phyloP scores from a whole-genome alignment of 2,888 invertebrate genomes.

The Pyrrhia umbra region DNA sequence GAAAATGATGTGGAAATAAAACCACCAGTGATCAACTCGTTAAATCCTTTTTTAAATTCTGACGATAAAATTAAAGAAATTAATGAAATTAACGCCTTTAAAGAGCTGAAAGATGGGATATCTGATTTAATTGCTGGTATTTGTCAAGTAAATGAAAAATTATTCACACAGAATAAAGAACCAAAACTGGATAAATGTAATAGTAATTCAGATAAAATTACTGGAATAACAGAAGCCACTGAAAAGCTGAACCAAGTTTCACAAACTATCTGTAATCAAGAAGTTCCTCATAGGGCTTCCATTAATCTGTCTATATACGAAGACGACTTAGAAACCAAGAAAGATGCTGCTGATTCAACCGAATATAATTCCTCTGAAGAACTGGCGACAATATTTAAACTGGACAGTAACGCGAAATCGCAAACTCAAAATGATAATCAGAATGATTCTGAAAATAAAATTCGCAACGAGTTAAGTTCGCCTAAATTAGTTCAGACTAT shows the following conservation, averaged over 20 bases:
- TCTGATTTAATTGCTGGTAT: constrained; percentile 88
- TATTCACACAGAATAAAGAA: constrained; percentile 76
- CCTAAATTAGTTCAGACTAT: constrained; percentile 86
- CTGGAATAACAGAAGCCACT: constrained; percentile 77
- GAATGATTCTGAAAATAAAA: constrained; percentile 68
- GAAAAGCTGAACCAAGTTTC: constrained; percentile 78
- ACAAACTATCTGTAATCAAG: constrained; percentile 69
- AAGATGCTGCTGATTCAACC: constrained; percentile 84
- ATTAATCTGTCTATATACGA: constrained; percentile 85
- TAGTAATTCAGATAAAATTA: constrained; percentile 64
- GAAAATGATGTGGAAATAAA: constrained; percentile 59
- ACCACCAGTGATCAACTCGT: constrained; percentile 73
- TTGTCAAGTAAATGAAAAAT: constrained; percentile 86
- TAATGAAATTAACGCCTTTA: constrained; percentile 86
- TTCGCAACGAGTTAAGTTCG: constrained; percentile 83
- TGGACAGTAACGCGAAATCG: constrained; percentile 73
- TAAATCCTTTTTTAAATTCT: constrained; percentile 82
- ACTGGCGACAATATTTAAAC: constrained; percentile 91
- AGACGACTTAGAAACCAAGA: constrained; percentile 83
- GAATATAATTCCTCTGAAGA: constrained; percentile 92
- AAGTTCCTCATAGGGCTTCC: constrained; percentile 77
- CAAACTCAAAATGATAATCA: constrained; percentile 63
- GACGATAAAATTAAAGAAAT: constrained; percentile 83
- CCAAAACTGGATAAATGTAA: constrained; percentile 64
- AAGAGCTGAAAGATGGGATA: constrained; percentile 88